Base-by-base conservation (phyloP, 2,888 invertebrate species). In the Netelia fuscicornis region DNA sequence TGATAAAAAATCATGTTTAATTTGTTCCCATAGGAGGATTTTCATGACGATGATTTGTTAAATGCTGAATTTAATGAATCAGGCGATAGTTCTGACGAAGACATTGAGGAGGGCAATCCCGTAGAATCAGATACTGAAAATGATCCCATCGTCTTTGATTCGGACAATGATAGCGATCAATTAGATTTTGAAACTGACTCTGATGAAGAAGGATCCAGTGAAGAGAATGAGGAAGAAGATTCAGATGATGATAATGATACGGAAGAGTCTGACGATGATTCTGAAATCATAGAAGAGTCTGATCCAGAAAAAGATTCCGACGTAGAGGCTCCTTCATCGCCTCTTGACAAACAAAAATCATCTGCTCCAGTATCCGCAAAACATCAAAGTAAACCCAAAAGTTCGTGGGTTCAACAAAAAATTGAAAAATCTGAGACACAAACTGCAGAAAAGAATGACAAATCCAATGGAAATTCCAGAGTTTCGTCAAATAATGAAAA, bases 151-250 rank as follows among this genome's bases (percentile, higher is more conserved):
- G 86, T 92, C 86, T 96, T 96, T 92, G 94, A 95, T 71, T 95
- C 95, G 65, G 95, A 95, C 71, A 95, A 95, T 88, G 95, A 94
- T n/a, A 95, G 95, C 13, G 85, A 84, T 17, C 86, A 87, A 54
- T 82, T 86, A 9, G 88, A 89, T 82, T 88, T 88, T 71, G 87
- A 86, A 65, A 84, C 76, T 48, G 88, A 88, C 23, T 86, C 84
- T 0, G 86, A 89, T 10, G 83, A 88, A 10, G 83, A 77, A 64
- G 85, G 86, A 54, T 70, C 83, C 3, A 79, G 85, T 9, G 68
- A 75, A 17, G 75, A 25, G 8, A 48, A 78, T 17, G 82, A 83
- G 11, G 83, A 83, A 20, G 80, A 86, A 10, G 70, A 77, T 1
- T 78, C 86, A 11, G 62, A 76, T 13, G 74, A 79, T 44, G 56